Percentiles rank a stretch among this genome's conserved stretches.
Conservation (phyloP, 2,888 invertebrate species). For the Polydrusus cervinus region DNA sequence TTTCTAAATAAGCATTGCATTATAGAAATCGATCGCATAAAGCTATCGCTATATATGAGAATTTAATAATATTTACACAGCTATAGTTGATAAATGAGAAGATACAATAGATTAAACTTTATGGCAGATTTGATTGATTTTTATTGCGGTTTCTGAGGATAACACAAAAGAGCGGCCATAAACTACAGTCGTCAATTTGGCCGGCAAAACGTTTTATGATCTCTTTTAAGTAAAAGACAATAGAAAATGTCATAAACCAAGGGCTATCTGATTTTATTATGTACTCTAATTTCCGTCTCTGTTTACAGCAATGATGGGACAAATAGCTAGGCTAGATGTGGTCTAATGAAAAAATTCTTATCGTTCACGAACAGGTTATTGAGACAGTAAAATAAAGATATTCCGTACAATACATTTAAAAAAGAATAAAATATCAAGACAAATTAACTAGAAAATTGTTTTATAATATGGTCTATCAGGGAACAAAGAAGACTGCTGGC, state of each 20-base stretch:
- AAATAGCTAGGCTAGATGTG: not conserved
- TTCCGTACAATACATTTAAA: too few species aligned
- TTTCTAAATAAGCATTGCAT: constrained; percentile 15
- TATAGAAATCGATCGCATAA: not conserved
- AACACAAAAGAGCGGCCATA: constrained; percentile 36
- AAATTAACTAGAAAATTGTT: too few species aligned
- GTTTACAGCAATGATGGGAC: constrained; percentile 21
- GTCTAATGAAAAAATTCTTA: constrained; percentile 12
- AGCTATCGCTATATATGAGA: constrained; percentile 8
- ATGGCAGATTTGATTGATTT: constrained; percentile 47
- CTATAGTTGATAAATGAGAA: constrained; percentile 18
- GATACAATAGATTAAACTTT: constrained; percentile 42
- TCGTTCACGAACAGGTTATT: not conserved
- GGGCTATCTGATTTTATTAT: constrained; percentile 41
- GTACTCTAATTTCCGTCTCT: constrained; percentile 31
- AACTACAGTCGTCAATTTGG: constrained; percentile 43
- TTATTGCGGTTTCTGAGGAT: constrained; percentile 37
- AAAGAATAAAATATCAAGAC: too few species aligned
- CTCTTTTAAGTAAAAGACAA: constrained; percentile 44
- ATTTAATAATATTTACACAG: constrained; percentile 36
- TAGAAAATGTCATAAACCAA: constrained; percentile 40
- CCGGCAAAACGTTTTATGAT: constrained; percentile 50
- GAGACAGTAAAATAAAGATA: not conserved
- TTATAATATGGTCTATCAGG: too few species aligned
- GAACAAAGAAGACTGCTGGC: too few species aligned